Evolutionary conservation across 2,888 invertebrate species (phyloP).

Genomic region (Agapetus fuscipes): DNA sequence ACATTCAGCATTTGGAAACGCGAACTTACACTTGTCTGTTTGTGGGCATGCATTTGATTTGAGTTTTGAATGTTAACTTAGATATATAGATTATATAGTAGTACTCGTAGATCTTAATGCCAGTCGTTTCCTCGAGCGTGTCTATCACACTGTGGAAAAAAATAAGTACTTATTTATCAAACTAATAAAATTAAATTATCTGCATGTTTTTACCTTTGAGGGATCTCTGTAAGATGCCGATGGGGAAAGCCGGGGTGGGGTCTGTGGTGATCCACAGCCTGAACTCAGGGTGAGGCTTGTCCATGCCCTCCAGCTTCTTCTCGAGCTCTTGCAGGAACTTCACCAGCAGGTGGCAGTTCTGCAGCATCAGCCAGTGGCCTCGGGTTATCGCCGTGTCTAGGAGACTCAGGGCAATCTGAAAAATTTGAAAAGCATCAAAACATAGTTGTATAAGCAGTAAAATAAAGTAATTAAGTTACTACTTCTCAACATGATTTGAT

Average conservation of each 20-base stretch:
- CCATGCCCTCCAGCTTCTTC: slow-evolving; percentile 70
- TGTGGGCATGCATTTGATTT: too few species aligned
- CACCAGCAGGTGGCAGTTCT: slow-evolving; percentile 83
- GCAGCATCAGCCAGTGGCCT: slow-evolving; percentile 87
- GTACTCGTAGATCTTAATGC: too few species aligned
- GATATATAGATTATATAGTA: too few species aligned
- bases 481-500: too few species aligned
- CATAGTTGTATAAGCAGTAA: slow-evolving; percentile 9
- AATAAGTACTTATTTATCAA: too few species aligned
- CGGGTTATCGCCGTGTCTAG: slow-evolving; percentile 59
- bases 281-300: slow-evolving; percentile 82
- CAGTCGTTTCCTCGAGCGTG: too few species aligned
- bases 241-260: slow-evolving; percentile 77
- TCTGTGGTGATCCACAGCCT: slow-evolving; percentile 90
- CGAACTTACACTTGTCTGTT: too few species aligned
- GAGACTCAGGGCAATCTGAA: slow-evolving; percentile 57
- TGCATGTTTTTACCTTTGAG: slow-evolving; percentile 52
- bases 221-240: slow-evolving; percentile 78
- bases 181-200: background rate
- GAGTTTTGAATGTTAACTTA: too few species aligned
- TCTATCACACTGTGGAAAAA: too few species aligned
- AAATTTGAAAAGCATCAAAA: slow-evolving; percentile 13
- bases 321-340: slow-evolving; percentile 72
- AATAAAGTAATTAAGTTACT: too few species aligned
- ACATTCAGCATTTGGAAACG: too few species aligned